These are phyloP conservation scores for Apus apus DNA, from an alignment of 2,113 vertebrate species.

Conservation along the genomic window DNA sequence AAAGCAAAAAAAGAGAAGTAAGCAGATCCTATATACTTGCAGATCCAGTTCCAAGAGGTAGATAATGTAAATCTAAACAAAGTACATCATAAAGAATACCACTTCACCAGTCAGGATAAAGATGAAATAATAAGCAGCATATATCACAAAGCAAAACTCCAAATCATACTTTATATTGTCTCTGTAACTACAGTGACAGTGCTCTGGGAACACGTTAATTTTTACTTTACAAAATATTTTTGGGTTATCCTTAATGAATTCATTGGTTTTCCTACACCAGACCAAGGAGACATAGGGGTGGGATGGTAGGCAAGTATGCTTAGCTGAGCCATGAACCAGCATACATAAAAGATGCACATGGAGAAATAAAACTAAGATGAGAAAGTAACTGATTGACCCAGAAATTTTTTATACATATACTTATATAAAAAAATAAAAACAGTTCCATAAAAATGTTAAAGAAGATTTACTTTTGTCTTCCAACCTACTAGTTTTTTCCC, in stretches of 20 bases:
- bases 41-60: not conserved
- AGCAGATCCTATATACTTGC: not conserved
- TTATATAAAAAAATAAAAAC: not conserved
- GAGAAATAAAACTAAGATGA: not conserved
- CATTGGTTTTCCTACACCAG: not conserved
- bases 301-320: not conserved
- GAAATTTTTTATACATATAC: fast-evolving
- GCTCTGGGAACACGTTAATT: not conserved
- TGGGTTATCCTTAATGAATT: not conserved
- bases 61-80: not conserved
- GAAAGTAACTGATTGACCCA: not conserved
- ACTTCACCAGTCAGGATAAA: not conserved
- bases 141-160: not conserved
- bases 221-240: not conserved
- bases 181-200: not conserved
- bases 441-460: not conserved
- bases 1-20: not conserved
- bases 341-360: not conserved
- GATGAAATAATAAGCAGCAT: not conserved
- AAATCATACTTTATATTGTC: not conserved
- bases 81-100: not conserved
- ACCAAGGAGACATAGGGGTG: fast-evolving
- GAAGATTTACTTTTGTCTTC: not conserved
- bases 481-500: not conserved
- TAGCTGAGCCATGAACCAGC: not conserved